phyloP scores from a whole-genome alignment of 2,888 invertebrate species.

The Celastrina argiolus region DNA sequence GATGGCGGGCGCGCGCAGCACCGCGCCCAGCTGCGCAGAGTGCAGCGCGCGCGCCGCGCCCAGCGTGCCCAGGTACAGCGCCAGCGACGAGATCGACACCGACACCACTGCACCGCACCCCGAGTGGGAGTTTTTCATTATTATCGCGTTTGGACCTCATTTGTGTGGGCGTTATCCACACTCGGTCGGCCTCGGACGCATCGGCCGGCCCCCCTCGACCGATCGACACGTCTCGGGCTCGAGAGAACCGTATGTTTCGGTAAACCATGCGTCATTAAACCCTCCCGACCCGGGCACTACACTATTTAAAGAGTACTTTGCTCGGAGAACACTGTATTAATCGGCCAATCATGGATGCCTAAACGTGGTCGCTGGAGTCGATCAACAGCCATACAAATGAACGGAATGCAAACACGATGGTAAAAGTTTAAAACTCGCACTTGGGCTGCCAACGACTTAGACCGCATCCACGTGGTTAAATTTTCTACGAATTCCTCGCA shows the following conservation, averaged over 20 bases:
- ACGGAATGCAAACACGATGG: not conserved
- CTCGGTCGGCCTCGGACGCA: too few species aligned
- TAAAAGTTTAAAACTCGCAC: not conserved
- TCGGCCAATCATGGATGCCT: too few species aligned
- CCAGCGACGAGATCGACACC: conserved; percentile 81
- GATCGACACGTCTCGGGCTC: too few species aligned
- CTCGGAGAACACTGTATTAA: too few species aligned
- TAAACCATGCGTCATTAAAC: too few species aligned
- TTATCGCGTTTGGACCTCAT: not conserved
- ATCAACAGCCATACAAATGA: not conserved
- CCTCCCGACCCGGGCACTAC: too few species aligned
- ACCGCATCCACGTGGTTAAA: not conserved
- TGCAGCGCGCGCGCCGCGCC: conserved; percentile 81
- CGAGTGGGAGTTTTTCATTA: not conserved
- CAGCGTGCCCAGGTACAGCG: conserved; percentile 82
- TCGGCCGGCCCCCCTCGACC: too few species aligned
- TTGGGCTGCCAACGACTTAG: not conserved
- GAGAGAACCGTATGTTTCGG: too few species aligned
- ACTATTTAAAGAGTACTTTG: too few species aligned
- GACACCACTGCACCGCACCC: conserved; percentile 72
- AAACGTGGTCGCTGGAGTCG: too few species aligned
- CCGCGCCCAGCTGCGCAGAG: conserved; percentile 79
- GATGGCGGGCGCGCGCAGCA: conserved; percentile 82
- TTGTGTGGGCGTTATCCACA: too few species aligned
- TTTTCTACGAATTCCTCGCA: not conserved